phyloP scores from a whole-genome alignment of 1,140 invertebrate species.

The Leptoteleia sp. region DNA sequence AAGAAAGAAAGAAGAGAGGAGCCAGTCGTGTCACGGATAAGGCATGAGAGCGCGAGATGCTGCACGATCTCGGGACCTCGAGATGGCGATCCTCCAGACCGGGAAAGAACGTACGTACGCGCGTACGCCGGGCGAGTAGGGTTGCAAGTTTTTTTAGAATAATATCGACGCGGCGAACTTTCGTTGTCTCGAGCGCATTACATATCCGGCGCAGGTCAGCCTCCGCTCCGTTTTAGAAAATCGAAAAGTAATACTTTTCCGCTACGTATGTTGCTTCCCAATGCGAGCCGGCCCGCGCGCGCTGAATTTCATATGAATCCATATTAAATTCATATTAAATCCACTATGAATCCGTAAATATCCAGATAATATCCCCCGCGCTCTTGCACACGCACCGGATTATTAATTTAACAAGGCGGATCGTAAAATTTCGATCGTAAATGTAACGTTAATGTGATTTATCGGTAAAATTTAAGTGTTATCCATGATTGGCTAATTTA shows the following conservation, averaged over 20 bases:
- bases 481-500: too few species aligned
- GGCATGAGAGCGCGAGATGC: constrained; percentile 65
- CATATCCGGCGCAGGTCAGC: constrained; percentile 1
- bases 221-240: constrained; percentile 1
- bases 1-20: constrained; percentile 63
- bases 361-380: too few species aligned
- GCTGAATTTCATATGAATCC: too few species aligned
- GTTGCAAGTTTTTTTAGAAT: constrained; percentile 59
- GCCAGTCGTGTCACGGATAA: constrained; percentile 64
- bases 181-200: constrained; percentile 34
- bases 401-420: too few species aligned
- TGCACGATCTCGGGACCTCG: constrained; percentile 50
- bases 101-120: constrained; percentile 39
- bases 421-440: too few species aligned
- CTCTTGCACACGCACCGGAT: too few species aligned
- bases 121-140: constrained; percentile 43
- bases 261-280: too few species aligned
- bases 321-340: too few species aligned
- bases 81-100: constrained; percentile 53
- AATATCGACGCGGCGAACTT: constrained; percentile 43
- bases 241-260: neutral
- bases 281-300: too few species aligned
- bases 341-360: too few species aligned
- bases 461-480: too few species aligned
- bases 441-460: too few species aligned